These are phyloP conservation scores for Boulengeromyrus knoepffleri DNA, from an alignment of 2,113 vertebrate genomes.

Conservation along the genomic window DNA sequence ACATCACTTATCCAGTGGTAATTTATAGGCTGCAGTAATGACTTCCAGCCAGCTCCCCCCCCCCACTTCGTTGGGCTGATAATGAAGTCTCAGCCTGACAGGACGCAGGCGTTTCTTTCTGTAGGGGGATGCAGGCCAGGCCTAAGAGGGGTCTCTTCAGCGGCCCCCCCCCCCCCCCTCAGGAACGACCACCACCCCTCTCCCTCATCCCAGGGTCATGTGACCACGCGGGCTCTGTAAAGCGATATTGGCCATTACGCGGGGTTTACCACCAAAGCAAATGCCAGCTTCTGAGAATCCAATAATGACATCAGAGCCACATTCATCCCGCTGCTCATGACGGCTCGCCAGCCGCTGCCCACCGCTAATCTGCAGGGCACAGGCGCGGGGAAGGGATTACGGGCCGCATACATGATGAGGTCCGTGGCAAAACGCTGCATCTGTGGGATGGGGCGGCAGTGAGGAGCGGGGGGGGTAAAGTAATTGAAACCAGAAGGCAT, in stretches of 20 bases:
- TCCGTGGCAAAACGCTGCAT: conserved; percentile 49
- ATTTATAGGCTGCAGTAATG: conserved; percentile 58
- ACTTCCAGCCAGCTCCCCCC: conserved; percentile 35
- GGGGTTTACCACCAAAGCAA: conserved; percentile 54
- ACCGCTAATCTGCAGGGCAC: conserved; percentile 59
- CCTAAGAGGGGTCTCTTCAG: too few relatives aligned
- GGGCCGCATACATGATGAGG: conserved; percentile 55
- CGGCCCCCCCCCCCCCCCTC: too few relatives aligned
- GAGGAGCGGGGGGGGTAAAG: conserved; percentile 32
- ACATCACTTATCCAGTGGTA: conserved; percentile 53
- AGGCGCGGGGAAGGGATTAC: conserved; percentile 57
- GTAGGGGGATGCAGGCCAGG: background rate
- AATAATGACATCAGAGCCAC: background rate
- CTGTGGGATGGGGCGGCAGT: conserved; percentile 24
- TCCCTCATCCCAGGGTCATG: conserved; percentile 32
- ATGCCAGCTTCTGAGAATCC: conserved; percentile 9
- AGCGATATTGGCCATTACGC: conserved; percentile 47
- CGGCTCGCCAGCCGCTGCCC: conserved; percentile 51
- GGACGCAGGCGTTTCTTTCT: conserved; percentile 32
- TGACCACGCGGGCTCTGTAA: conserved; percentile 40
- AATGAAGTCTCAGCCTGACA: conserved; percentile 55
- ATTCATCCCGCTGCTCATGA: conserved; percentile 50
- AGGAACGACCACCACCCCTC: too few relatives aligned
- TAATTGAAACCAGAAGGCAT: conserved; percentile 54
- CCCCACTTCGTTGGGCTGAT: too few relatives aligned